Conservation (phyloP, 2,113 vertebrate genomes). For the Propithecus coquereli region DNA sequence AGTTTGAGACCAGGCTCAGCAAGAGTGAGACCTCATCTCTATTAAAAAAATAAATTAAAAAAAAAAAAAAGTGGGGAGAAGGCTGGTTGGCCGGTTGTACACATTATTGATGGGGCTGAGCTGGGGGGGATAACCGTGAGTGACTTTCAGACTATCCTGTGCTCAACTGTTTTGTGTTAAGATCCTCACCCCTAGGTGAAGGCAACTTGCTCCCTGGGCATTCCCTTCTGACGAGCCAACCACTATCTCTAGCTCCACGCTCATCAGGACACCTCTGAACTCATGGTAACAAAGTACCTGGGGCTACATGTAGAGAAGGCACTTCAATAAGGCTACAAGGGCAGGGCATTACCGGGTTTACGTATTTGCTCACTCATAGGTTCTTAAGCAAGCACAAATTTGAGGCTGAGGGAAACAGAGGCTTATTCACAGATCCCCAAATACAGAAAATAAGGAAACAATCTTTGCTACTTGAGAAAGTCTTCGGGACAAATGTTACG, state of each 20-base stretch:
- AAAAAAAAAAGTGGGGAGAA: background rate
- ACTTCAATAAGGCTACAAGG: background rate
- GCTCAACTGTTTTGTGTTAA: background rate
- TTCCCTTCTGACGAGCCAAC: background rate
- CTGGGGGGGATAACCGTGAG: background rate
- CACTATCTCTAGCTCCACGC: background rate
- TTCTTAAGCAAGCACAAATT: background rate
- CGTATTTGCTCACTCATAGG: background rate
- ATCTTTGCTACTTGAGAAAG: background rate
- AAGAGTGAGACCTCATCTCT: too few relatives aligned
- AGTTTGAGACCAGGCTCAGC: too few relatives aligned
- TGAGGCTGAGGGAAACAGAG: background rate
- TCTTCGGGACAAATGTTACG: background rate
- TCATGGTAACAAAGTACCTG: background rate
- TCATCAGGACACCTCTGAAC: background rate
- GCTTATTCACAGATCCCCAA: background rate
- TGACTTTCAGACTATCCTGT: background rate
- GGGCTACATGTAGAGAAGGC: accelerated
- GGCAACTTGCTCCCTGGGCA: background rate
- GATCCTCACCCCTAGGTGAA: background rate
- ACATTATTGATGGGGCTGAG: background rate
- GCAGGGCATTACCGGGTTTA: background rate
- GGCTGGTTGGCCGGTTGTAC: background rate
- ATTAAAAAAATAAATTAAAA: too few relatives aligned
- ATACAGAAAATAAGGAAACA: background rate